Base-by-base conservation (phyloP, 1,140 invertebrate genomes). In the Harpegnathos saltator region DNA sequence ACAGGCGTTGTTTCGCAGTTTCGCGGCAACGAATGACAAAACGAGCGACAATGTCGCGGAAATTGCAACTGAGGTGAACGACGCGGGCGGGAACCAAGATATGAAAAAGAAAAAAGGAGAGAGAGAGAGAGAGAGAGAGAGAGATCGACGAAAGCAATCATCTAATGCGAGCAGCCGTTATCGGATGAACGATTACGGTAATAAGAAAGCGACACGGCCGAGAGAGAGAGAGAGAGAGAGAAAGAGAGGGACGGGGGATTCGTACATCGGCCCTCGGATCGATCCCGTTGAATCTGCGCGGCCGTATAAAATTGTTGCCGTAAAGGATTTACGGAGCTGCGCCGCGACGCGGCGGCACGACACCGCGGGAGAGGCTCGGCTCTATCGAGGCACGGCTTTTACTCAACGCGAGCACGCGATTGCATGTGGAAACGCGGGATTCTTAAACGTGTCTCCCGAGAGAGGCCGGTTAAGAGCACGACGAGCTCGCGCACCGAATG, bases 221-320 rank as follows among this genome's bases (percentile, higher is more conserved):
- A 56, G 63, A n/a, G n/a, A n/a, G n/a, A n/a, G n/a, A n/a, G n/a
- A n/a, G n/a, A n/a, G n/a, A n/a, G n/a, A n/a, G n/a, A n/a, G n/a
- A n/a, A n/a, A n/a, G n/a, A n/a, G n/a, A n/a, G n/a, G n/a, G n/a
- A 19, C 26, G 22, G 9, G 14, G n/a, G 33, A 78, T 78, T 78
- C 17, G 62, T 69, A 68, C n/a, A 5, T 33, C 69, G 63, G 58
- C 75, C 52, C 66, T 59, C 52, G 75, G 75, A 85, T 65, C 85
- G 77, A 86, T 86, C 69, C 68, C 77, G 59, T 80, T 84, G 44
- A 87, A 83, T 82, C 81, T 59, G 62, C 63, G 77, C 29, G n/a
- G 73, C 74, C 74, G 83, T 72, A 83, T 85, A 78, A 87, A 85
- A 87, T 85, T 71, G 75, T 85, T 83, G 71, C 63, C 50, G 62